These are phyloP conservation scores for Thereuonema tuberculata DNA, from an alignment of 1,140 invertebrate species.

Conservation along the genomic window DNA sequence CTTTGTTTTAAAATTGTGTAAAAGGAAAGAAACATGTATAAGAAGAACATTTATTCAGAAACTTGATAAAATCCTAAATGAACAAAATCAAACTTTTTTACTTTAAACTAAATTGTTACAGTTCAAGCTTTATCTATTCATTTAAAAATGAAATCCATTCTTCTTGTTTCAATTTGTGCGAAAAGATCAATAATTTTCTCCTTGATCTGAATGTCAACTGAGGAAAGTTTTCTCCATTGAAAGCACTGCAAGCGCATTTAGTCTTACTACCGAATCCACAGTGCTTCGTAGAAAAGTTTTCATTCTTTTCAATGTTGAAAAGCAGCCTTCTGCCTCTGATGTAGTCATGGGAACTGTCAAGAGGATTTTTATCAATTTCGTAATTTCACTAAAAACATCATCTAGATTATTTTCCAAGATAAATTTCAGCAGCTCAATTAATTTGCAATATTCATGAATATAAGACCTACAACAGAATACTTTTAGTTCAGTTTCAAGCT, in stretches of 20 bases:
- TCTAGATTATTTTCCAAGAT: conserved; percentile 13
- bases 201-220: not conserved
- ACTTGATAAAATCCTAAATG: not conserved
- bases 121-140: not conserved
- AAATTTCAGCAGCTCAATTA: conserved; percentile 13
- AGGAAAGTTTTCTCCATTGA: conserved; percentile 6
- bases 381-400: conserved; percentile 14
- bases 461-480: not conserved
- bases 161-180: conserved; percentile 6
- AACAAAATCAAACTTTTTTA: not conserved
- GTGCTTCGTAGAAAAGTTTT: conserved; percentile 10
- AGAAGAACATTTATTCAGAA: not conserved
- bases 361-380: conserved; percentile 15
- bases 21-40: not conserved
- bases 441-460: conserved; percentile 5
- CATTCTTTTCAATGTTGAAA: conserved; percentile 9
- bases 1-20: not conserved
- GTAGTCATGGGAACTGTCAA: conserved; percentile 14
- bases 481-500: not conserved
- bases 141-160: conserved; percentile 4
- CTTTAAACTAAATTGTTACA: not conserved
- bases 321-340: conserved; percentile 11
- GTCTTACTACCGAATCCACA: conserved; percentile 9
- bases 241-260: conserved; percentile 11
- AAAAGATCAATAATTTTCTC: conserved; percentile 13